Base-by-base conservation (phyloP, 1,140 invertebrate genomes). In the Anthonomus grandis region DNA sequence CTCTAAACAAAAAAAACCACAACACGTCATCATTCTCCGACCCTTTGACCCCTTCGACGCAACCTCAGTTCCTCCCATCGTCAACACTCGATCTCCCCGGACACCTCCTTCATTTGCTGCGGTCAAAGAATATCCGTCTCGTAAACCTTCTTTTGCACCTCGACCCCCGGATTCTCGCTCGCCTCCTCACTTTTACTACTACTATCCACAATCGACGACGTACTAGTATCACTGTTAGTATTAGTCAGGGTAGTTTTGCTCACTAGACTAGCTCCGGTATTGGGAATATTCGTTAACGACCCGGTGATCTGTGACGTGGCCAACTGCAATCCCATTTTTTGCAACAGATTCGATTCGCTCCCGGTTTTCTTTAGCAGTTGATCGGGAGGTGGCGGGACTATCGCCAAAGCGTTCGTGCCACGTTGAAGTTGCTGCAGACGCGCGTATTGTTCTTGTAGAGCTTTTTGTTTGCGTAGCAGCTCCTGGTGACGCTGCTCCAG, bases 121-220 rank as follows among this genome's bases (percentile, higher is more conserved):
- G 76, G 80, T 83, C 81, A 91, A 83, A 93, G 86, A 79, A 93
- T 92, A 72, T 93, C 90, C 64, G 90, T 91, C 76, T 93, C 89
- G 73, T 91, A 91, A 64, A 91, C 83, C 73, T 89, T 88, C 70
- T 81, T 86, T n/a, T 57, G 55, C n/a, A 46, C 57, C 48, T 59
- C 49, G n/a, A 24, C 25, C 18, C 21, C 37, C 2, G 23, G 15
- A 13, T 78, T 81, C 58, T 79, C 85, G 12, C 60, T 48, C 9
- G 51, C 37, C 25, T 55, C 51, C 23, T 60, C 53, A 21, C 64
- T 61, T 47, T 64, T 67, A 53, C 62, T 70, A 25, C 69, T 57
- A 65, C 47, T n/a, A 22, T 64, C 22, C 52, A 66, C 48, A 34
- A 48, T 56, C 60, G 64, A 18, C 50, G 67, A 44, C 37, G 50